phyloP scores from a whole-genome alignment of 2,113 vertebrate genomes.

The Jaculus jaculus region DNA sequence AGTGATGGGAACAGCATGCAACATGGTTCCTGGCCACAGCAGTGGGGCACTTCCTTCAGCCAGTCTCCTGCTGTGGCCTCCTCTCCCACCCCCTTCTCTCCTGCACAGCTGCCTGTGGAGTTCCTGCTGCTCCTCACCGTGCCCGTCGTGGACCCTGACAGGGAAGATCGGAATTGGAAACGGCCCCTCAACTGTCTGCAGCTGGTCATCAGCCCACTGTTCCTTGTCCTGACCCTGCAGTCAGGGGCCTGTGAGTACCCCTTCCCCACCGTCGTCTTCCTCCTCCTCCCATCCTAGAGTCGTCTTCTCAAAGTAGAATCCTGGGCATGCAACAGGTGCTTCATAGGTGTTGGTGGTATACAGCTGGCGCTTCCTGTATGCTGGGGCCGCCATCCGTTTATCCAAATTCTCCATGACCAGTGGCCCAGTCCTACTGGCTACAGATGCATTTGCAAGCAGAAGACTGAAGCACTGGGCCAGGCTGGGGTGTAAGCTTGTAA shows the following conservation, averaged over 20 bases:
- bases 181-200: conserved; percentile 97
- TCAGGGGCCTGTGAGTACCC: conserved; percentile 92
- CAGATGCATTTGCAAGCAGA: not conserved
- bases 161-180: conserved; percentile 95
- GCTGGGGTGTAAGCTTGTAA: no score
- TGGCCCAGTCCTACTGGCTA: not conserved
- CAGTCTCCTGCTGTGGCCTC: not conserved
- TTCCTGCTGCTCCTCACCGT: conserved; percentile 92
- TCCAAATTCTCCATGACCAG: not conserved
- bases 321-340: not conserved
- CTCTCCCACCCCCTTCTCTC: not conserved
- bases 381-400: not conserved
- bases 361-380: not conserved
- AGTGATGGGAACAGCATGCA: not conserved
- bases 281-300: accelerated
- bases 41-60: not conserved
- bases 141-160: conserved; percentile 93
- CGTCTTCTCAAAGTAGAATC: not conserved
- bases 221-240: conserved; percentile 90
- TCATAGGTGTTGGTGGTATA: not conserved
- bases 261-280: not conserved
- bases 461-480: no score
- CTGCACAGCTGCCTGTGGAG: conserved; percentile 90
- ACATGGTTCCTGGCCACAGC: not conserved
- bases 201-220: conserved; percentile 88